phyloP scores from a whole-genome alignment of 1,140 invertebrate species.

The Orius insidiosus region DNA sequence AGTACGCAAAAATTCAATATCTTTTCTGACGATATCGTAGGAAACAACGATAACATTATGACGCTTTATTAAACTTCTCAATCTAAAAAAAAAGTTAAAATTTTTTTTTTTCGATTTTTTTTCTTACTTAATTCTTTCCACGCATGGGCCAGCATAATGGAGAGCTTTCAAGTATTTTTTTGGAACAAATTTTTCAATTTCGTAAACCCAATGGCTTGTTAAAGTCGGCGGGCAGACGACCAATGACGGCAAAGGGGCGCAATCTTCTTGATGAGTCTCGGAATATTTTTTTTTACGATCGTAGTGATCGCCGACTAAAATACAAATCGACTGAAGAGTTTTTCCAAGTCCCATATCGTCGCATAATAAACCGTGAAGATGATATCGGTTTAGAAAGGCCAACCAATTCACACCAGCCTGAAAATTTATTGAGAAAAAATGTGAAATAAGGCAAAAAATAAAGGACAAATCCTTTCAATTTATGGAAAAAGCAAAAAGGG shows the following conservation, averaged over 20 bases:
- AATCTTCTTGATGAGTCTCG: conserved; percentile 29
- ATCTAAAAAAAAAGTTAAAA: conserved; percentile 18
- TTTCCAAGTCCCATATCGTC: conserved; percentile 98
- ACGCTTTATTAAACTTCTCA: conserved; percentile 44
- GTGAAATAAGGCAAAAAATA: conserved; percentile 4
- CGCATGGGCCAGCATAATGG: conserved; percentile 81
- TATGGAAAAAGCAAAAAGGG: too few species aligned
- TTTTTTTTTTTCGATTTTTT: background rate
- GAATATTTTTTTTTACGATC: conserved; percentile 35
- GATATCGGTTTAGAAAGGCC: conserved; percentile 86
- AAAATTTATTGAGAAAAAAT: conserved; percentile 8
- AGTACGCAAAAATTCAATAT: conserved; percentile 76
- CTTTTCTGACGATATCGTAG: conserved; percentile 94
- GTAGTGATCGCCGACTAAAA: conserved; percentile 79
- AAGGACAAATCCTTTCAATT: too few species aligned
- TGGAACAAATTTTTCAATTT: conserved; percentile 82
- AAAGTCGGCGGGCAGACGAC: conserved; percentile 95
- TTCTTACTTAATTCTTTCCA: conserved; percentile 51
- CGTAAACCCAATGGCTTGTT: conserved; percentile 97
- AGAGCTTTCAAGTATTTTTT: conserved; percentile 61
- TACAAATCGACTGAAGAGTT: conserved; percentile 92
- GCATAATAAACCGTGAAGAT: conserved; percentile 91
- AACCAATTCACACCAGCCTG: conserved; percentile 94
- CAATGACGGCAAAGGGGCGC: conserved; percentile 55
- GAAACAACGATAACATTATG: conserved; percentile 80